Conservation (phyloP, 1,140 invertebrate species). For the Stenopsyche tienmushanensis region DNA sequence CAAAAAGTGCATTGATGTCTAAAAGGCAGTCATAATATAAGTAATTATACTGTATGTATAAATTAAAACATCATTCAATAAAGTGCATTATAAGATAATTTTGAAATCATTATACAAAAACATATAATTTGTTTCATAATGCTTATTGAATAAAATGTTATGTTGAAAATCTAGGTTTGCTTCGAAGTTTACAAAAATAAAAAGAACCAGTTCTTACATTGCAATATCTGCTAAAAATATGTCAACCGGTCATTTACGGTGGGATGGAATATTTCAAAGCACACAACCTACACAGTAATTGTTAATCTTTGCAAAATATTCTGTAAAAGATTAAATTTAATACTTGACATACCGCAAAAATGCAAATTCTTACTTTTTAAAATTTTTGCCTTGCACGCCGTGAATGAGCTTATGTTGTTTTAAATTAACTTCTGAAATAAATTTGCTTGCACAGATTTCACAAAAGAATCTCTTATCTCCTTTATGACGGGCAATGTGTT, state of each 20-base stretch:
- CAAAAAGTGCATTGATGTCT: slow-evolving; percentile 40
- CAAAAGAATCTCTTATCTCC: slow-evolving; percentile 36
- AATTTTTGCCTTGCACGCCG: slow-evolving; percentile 33
- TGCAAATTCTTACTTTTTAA: slow-evolving; percentile 30
- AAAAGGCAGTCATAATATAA: not conserved
- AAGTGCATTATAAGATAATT: not conserved
- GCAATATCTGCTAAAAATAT: no score
- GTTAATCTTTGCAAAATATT: no score
- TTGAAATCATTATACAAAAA: not conserved
- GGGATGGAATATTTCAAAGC: no score
- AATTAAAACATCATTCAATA: not conserved
- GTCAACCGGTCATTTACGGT: no score
- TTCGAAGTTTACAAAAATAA: no score
- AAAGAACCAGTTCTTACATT: no score
- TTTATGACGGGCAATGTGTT: slow-evolving; percentile 34
- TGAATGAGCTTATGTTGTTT: slow-evolving; percentile 39
- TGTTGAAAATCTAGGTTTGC: no score
- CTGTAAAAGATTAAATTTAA: no score
- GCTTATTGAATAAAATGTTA: no score
- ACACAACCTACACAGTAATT: no score
- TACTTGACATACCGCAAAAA: slow-evolving; percentile 3
- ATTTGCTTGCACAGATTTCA: slow-evolving; percentile 32
- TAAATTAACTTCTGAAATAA: slow-evolving; percentile 35
- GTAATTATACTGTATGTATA: no score
- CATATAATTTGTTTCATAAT: not conserved